phyloP scores from a whole-genome alignment of 2,797 vertebrate species.

The Sebastes matsubarae region DNA sequence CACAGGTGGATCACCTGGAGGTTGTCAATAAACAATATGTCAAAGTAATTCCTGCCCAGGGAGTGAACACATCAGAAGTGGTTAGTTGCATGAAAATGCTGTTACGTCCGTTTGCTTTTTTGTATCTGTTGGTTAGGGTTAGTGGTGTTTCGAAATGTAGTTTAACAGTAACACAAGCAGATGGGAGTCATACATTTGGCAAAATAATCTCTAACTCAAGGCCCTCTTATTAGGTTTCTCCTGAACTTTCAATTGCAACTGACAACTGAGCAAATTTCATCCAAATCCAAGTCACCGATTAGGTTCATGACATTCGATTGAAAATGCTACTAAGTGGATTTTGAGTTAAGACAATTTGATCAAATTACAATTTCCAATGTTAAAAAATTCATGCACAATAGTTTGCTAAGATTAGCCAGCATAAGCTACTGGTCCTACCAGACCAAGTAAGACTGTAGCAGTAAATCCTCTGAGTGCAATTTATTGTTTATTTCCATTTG shows the following conservation, averaged over 20 bases:
- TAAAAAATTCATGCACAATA: neutral
- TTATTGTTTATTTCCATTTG: neutral
- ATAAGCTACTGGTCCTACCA: neutral
- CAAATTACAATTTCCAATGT: neutral
- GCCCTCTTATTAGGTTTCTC: neutral
- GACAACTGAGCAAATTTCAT: neutral
- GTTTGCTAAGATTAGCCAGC: neutral
- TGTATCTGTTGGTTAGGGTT: neutral
- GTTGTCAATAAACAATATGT: constrained; percentile 97
- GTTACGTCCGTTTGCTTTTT: neutral
- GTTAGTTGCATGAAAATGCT: constrained; percentile 53
- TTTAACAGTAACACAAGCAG: neutral
- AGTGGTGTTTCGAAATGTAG: neutral
- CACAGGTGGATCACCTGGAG: constrained; percentile 91
- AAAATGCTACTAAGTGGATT: neutral
- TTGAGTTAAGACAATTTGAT: neutral
- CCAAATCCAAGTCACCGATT: neutral
- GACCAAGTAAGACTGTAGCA: neutral
- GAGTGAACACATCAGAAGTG: constrained; percentile 84
- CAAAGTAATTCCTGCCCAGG: constrained; percentile 89
- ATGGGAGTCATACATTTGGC: neutral
- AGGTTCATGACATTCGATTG: neutral
- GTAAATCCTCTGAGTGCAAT: neutral
- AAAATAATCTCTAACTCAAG: neutral
- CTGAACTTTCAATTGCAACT: neutral